A percentile compares a stretch with the other conserved stretches of the same genome.
phyloP scores from a whole-genome alignment of 2,113 vertebrate genomes.

The Aphelocoma coerulescens region DNA sequence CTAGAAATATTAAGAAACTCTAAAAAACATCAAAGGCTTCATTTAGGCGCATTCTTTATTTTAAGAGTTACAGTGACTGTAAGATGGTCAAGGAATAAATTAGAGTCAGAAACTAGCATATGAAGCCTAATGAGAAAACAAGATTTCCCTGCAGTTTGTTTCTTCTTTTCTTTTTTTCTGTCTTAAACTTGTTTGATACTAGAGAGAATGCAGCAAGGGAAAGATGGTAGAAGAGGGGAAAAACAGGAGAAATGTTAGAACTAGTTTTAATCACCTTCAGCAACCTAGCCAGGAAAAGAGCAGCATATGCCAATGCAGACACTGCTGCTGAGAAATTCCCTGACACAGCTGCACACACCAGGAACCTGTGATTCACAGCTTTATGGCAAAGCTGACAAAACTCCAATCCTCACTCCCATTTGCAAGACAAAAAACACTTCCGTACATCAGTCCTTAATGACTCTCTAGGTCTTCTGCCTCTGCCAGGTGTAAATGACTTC shows the following conservation, averaged over 20 bases:
- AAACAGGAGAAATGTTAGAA: neutral
- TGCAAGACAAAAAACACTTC: neutral
- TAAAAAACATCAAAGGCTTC: neutral
- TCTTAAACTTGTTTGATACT: neutral
- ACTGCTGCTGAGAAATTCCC: neutral
- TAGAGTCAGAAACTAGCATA: neutral
- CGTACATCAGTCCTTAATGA: conserved; percentile 3
- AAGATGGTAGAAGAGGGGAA: neutral
- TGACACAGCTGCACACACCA: neutral
- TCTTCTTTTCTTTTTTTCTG: neutral
- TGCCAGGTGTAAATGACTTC: conserved; percentile 41
- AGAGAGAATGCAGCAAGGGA: neutral
- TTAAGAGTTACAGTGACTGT: neutral
- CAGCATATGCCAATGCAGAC: neutral
- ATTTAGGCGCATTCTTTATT: neutral
- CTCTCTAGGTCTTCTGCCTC: neutral
- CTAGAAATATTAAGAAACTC: neutral
- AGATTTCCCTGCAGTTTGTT: neutral
- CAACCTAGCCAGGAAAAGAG: neutral
- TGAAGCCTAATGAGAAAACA: neutral
- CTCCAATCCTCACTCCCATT: neutral
- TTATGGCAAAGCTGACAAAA: neutral
- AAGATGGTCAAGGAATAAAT: neutral
- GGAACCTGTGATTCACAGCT: neutral
- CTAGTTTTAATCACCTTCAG: neutral